Base-by-base conservation (phyloP, 92 coral and sea anemone genomes). In the Epizoanthus stellaris region DNA sequence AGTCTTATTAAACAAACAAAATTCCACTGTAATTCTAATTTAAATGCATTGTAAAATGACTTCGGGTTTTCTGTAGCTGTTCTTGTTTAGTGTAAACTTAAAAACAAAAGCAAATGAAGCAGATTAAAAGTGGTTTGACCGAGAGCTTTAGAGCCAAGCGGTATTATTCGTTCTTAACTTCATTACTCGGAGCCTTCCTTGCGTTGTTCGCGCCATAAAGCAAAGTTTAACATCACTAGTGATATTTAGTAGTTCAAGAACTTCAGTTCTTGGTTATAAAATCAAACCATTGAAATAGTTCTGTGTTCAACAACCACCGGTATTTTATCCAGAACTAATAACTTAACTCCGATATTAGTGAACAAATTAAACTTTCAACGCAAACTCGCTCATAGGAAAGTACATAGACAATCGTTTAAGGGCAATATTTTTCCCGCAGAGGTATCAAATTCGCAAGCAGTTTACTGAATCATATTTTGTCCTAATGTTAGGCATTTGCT, bases 401-500 rank as follows among this genome's bases (percentile, higher is more conserved):
- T 52, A 9, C 19, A 62, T 70, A 63, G 19, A 39, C n/a, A 25
- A 45, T 43, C 42, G 61, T 12, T 62, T 79, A 13, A 14, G n/a
- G 39, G 7, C 0, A 36, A 40, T 4, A 34, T 40, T 12, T 23
- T 40, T 14, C 34, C 43, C 43, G 38, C 13, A 43, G 8, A 39
- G 10, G 21, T 43, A 3, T 53, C 23, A 21, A 63, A 47, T 79
- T 79, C 63, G 23, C 82, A 4, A 19, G 16, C 45, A 63, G 15
- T 43, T 16, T 61, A 13, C 21, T 5, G 45, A 12, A 45, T 14
- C 6, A 42, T 57, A 62, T 62, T 36, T 16, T 79, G 14, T 42
- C 57, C 72, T 52, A 45, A 79, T 70, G 65, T 62, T 79, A 70
- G 83, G 83, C 83, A 79, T 79, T 79, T 63, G 57, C 30, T 79